Base-by-base conservation (phyloP, 2,797 vertebrate species). In the Silurus lanzhouensis region DNA sequence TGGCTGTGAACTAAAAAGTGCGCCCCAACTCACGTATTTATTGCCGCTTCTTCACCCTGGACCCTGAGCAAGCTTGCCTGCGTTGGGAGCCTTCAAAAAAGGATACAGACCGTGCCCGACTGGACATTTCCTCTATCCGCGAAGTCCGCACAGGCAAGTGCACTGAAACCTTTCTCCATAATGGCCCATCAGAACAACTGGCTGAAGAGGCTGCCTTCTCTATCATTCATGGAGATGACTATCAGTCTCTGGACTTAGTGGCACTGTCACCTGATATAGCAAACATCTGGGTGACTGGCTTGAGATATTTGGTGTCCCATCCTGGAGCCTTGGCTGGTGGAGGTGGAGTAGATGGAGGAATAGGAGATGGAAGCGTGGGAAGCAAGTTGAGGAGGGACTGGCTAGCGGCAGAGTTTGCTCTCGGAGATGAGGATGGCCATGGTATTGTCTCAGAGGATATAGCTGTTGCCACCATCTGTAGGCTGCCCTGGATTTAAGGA, bases 81-180 rank as follows among this genome's bases (percentile, higher is more conserved):
- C 98, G 97, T 83, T 99, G 98, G 98, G 98, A 99, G 82, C 98
- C 98, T 64, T 99, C 98, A 70, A 99, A 99, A 92, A 99, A 99
- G 89, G 98, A 99, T 44, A 91, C 90, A 0, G 98, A 99, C 13
- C 96, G 97, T 60, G 98, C 98, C 20, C 96, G 97, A 72, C 95
- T 99, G 58, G 98, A 99, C 82, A 96, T 99, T 84, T 92, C 94
- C 82, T 94, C 95, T 86, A 94, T 99, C 86, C 96, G 97, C 80
- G 98, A 99, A 92, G 98, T 99, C 83, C 95, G 97, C 20, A 96
- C 96, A 0, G 98, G 98, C 64, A 99, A 98, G 92, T 99, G 98
- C 93, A 99, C 98, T 0, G 98, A 99, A 91, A 99, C 97, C 0
- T 99, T 99, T 91, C 95, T 98, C 81, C 98, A 99, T 85, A 98